These are phyloP conservation scores for Stigmatopora nigra DNA, from an alignment of 2,113 vertebrate genomes.

Conservation along the genomic window DNA sequence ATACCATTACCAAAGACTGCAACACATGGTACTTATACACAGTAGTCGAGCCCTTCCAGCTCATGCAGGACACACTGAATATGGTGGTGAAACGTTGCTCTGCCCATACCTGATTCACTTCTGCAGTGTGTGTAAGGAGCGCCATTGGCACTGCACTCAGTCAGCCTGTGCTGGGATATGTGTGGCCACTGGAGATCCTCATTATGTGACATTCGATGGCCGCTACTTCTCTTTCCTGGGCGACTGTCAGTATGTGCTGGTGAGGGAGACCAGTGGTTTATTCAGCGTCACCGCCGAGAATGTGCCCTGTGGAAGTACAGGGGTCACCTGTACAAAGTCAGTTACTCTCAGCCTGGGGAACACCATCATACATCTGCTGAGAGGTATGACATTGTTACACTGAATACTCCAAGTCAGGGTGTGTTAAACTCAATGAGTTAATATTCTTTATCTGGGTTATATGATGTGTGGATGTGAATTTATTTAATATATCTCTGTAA, in stretches of 20 bases:
- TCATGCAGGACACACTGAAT: too few relatives aligned
- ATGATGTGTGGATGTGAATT: not conserved
- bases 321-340: constrained; percentile 86
- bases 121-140: constrained; percentile 72
- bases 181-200: constrained; percentile 81
- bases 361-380: constrained; percentile 78
- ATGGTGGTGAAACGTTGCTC: not conserved
- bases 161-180: constrained; percentile 73
- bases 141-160: constrained; percentile 76
- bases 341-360: constrained; percentile 76
- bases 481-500: not conserved
- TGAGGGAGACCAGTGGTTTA: constrained; percentile 64
- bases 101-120: rapidly evolving
- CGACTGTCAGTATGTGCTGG: constrained; percentile 86
- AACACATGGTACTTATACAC: constrained; percentile 74
- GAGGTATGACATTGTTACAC: constrained; percentile 64
- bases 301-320: constrained; percentile 79
- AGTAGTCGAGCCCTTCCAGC: not conserved
- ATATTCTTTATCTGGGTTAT: not conserved
- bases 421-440: too few relatives aligned
- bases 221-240: constrained; percentile 80
- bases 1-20: constrained; percentile 82
- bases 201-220: constrained; percentile 87
- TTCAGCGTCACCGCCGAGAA: constrained; percentile 81
- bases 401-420: not conserved